Evolutionary conservation across 2,797 vertebrate species (phyloP).

Genomic region (Fistularia tabacaria): DNA sequence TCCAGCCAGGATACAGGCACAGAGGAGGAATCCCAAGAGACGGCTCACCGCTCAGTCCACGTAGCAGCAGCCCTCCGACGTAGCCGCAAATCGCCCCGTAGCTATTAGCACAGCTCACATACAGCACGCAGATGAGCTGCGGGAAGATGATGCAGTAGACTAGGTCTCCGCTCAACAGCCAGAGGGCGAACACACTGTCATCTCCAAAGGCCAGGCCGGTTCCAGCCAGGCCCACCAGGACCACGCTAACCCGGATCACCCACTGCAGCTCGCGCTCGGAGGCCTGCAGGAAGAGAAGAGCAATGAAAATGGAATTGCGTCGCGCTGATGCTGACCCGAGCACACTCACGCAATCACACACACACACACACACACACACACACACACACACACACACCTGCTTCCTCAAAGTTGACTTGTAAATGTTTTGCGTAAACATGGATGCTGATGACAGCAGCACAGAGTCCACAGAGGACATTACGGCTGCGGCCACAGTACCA

Average conservation of each 20-base stretch:
- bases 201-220: conserved; percentile 62
- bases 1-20: conserved; percentile 67
- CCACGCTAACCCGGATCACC: conserved; percentile 65
- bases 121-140: conserved; percentile 73
- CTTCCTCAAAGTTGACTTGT: conserved; percentile 58
- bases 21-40: conserved; percentile 57
- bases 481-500: conserved; percentile 62
- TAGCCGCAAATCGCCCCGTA: conserved; percentile 68
- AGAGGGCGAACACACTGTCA: conserved; percentile 65
- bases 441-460: conserved; percentile 65
- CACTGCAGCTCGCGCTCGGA: conserved; percentile 67
- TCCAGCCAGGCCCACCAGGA: conserved; percentile 66
- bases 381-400: conserved; percentile 39
- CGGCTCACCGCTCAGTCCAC: conserved; percentile 68
- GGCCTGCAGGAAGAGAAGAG: conserved; percentile 54
- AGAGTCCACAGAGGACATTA: conserved; percentile 70
- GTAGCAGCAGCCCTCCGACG: conserved; percentile 58
- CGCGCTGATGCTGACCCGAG: background rate
- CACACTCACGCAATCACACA: background rate
- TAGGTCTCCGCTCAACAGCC: conserved; percentile 72
- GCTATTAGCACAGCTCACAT: conserved; percentile 54
- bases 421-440: conserved; percentile 62
- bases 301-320: background rate
- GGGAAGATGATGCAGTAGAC: conserved; percentile 71
- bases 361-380: conserved; percentile 20